Conservation (phyloP, 1,140 invertebrate species). For the Venturia canescens region DNA sequence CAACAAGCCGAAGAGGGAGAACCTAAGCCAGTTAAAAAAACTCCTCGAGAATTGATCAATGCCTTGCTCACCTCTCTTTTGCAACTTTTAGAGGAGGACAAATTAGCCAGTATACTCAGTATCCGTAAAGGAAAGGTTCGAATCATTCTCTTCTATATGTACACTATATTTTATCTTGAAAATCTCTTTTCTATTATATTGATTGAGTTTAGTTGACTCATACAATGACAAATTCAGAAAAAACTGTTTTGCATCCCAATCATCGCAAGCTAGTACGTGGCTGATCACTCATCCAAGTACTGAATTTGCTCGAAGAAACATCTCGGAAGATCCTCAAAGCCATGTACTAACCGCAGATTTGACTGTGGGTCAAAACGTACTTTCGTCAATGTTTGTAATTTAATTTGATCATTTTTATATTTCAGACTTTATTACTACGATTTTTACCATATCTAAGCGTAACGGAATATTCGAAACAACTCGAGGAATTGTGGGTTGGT, state of each 20-base stretch:
- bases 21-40: slow-evolving; percentile 79
- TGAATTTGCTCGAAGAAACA: no score
- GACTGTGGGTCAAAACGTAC: no score
- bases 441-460: slow-evolving; percentile 77
- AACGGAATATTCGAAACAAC: slow-evolving; percentile 71
- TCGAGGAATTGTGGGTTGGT: slow-evolving; percentile 76
- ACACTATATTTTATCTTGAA: no score
- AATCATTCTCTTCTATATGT: slow-evolving; percentile 28
- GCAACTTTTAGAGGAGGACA: slow-evolving; percentile 79
- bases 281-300: no score
- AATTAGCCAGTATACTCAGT: slow-evolving; percentile 82
- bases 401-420: slow-evolving; percentile 43
- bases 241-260: no score
- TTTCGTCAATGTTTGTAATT: no score
- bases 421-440: slow-evolving; percentile 79
- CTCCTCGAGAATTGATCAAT: slow-evolving; percentile 78
- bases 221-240: no score
- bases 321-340: no score
- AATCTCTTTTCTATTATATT: not conserved
- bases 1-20: slow-evolving; percentile 69
- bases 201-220: not conserved
- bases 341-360: no score
- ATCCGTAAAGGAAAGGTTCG: slow-evolving; percentile 86
- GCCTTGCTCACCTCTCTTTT: slow-evolving; percentile 67
- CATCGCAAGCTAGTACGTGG: no score